Evolutionary conservation across 1,140 invertebrate genomes (phyloP), one percentile per base, ranked within the genome.

Genomic region (Aphelenchoides besseyi): DNA sequence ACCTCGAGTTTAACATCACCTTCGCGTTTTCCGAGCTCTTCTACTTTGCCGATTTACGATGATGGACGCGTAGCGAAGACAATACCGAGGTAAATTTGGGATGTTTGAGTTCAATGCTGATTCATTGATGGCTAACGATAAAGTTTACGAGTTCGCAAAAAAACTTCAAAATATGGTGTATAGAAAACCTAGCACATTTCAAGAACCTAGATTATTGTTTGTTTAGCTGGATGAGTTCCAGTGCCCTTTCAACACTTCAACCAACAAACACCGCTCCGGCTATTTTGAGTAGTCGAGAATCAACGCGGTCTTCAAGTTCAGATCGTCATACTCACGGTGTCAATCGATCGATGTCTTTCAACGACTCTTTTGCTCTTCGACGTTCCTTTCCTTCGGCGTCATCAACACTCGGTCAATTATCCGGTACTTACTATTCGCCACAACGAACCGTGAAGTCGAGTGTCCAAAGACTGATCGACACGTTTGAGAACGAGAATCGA

Each of bases 401-500:
- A 36, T n/a, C n/a, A n/a, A 48, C 41, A 23, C 12, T 48, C 41
- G 41, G 41, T 23, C 12, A 23, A 12, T 16, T 48, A 23, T 16
- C 12, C 41, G 41, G 41, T 23, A 23, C 41, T 23, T 48, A 48
- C 23, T 48, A 48, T 23, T 61, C 33, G n/a, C 30, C 30, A 26
- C 59, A 61, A 18, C 59, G 59, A 1, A 61, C n/a, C 2, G n/a
- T 61, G 59, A 30, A 61, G 36, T 74, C 70, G 28, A 33, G 52
- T 52, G 69, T 72, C 32, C 70, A 72, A 35, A 30, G 70, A 12
- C 71, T 72, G 5, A 72, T 72, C 1, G 70, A 71, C 70, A 72
- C 70, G 3, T 72, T 72, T 74, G 70, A 72, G 62, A 72, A 66
- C n/a, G 70, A 72, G 41, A 72, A 72, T 29, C 28, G 70, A 5